Evolutionary conservation across 2,888 invertebrate species (phyloP), one percentile per base, ranked within the genome.

Genomic region (Stenolophus ochropezus): DNA sequence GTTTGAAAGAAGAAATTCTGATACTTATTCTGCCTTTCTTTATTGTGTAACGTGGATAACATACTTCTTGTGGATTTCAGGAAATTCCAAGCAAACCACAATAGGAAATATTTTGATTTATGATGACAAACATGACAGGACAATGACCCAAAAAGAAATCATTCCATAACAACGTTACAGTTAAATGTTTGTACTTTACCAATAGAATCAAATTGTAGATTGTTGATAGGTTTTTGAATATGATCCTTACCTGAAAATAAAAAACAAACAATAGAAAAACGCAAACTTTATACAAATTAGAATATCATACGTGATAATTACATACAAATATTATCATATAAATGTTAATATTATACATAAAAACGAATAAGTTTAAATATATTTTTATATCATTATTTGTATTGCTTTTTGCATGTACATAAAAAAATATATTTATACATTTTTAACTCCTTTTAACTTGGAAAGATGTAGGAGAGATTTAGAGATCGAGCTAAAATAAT

Each of bases 11-110:
- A 69, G 65, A 69, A 69, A 69, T 69, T 42, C 18, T 18, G 42
- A 69, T 69, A 27, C 65, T 73, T 53, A 73, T 73, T 73, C 14
- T 47, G 42, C 53, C 49, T 51, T 51, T 74, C 74, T 74, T 74
- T 74, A 53, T 74, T 74, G 49, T 74, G 74, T 6, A 74, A 74
- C 18, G 65, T 69, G 6, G 42, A 27, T 14, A 69, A 69, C 65
- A 69, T 69, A 69, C 65, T 69, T 69, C 27, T 69, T 69, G 27
- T 27, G 18, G 65, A 69, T 69, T 69, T 33, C 65, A 69, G 33
- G 33, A 69, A 69, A 69, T 33, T 69, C 65, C 33, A 33, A 2
- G 5, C 6, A 23, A 11, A 33, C 33, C 65, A 69, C 65, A 69
- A 69, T 42, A 69, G 42, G 65, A 69, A 33, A 61, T 61, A 61